Evolutionary conservation across 2,797 vertebrate species (phyloP).

Genomic region (Syngnathus acus): DNA sequence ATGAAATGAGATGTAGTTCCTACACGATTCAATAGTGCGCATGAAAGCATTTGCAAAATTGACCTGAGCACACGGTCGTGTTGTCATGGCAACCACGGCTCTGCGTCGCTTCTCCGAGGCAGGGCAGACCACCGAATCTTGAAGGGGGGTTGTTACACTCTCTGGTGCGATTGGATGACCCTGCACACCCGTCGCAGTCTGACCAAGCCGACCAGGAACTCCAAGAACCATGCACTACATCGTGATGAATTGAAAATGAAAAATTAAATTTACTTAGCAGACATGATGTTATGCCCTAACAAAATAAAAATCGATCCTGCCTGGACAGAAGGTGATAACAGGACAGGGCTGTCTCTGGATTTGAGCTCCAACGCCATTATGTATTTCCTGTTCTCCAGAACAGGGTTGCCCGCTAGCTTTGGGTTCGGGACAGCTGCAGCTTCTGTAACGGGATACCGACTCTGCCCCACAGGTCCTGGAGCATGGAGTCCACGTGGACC

Average conservation of each 20-base stretch:
- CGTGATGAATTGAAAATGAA: background rate
- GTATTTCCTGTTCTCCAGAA: conserved; percentile 59
- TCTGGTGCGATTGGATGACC: conserved; percentile 65
- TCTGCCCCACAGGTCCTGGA: conserved; percentile 78
- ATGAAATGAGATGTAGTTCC: no score
- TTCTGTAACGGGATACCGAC: conserved; percentile 72
- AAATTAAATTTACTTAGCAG: background rate
- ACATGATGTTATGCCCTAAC: background rate
- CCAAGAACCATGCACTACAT: conserved; percentile 77
- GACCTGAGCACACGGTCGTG: conserved; percentile 72
- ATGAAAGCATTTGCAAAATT: background rate
- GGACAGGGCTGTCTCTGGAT: conserved; percentile 74
- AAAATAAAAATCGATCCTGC: conserved; percentile 39
- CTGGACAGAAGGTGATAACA: conserved; percentile 70
- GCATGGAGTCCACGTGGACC: conserved; percentile 80
- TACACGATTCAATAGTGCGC: no score
- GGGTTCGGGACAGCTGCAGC: conserved; percentile 76
- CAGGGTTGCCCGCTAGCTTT: conserved; percentile 66
- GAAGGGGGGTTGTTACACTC: conserved; percentile 72
- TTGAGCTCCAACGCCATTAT: conserved; percentile 66
- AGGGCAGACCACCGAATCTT: conserved; percentile 75
- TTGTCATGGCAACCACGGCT: conserved; percentile 72
- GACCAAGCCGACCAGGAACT: conserved; percentile 77
- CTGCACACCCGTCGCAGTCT: conserved; percentile 67
- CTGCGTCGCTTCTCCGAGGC: conserved; percentile 71